Conservation (phyloP, 2,113 vertebrate genomes). For the Lagopus muta region DNA sequence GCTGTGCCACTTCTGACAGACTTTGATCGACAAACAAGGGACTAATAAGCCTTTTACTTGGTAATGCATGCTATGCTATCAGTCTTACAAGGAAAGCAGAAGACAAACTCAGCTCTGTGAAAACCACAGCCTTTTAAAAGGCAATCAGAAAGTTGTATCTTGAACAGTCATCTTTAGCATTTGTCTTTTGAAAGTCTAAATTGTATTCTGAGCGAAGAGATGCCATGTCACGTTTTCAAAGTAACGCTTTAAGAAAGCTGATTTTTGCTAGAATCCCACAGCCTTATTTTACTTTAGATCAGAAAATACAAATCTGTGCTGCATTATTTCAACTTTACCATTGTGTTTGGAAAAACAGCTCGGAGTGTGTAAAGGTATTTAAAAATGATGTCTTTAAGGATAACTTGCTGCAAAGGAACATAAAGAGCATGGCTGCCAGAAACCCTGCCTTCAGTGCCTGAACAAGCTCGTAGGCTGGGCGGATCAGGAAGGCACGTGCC, state of each 20-base stretch:
- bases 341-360: not conserved
- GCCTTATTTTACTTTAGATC: not conserved
- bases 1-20: constrained; percentile 13
- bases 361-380: not conserved
- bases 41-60: not conserved
- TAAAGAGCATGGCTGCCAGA: not conserved
- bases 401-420: not conserved
- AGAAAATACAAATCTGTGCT: not conserved
- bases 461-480: rapidly evolving
- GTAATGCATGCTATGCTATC: not conserved
- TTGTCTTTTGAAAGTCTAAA: not conserved
- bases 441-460: not conserved
- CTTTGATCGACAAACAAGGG: constrained; percentile 13
- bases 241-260: not conserved
- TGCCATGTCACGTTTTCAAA: not conserved
- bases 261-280: not conserved
- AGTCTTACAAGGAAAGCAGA: constrained; percentile 16
- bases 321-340: not conserved
- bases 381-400: not conserved
- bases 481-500: not conserved
- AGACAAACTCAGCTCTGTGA: not conserved
- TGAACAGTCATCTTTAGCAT: not conserved
- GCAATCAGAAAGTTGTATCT: not conserved
- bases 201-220: not conserved
- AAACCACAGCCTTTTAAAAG: not conserved